Evolutionary conservation across 2,113 vertebrate species (phyloP).

Genomic region (Sphaerodactylus townsendi): DNA sequence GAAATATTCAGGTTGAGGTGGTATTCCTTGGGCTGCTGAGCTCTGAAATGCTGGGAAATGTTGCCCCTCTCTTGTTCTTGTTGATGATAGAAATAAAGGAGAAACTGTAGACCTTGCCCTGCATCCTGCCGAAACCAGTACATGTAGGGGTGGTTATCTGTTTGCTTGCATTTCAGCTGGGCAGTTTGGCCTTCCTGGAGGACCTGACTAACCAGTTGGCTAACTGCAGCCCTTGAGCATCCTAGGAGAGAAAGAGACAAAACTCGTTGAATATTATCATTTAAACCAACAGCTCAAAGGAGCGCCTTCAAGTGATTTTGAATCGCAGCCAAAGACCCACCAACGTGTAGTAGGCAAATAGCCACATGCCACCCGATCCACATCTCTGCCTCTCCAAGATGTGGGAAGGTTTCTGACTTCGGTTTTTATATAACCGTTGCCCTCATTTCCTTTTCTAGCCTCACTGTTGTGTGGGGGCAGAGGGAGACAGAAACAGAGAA

Average conservation of each 20-base stretch:
- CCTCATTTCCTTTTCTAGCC: background rate
- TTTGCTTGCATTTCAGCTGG: constrained; percentile 14
- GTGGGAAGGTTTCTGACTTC: background rate
- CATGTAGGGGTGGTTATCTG: background rate
- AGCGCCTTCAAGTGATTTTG: background rate
- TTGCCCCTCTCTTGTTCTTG: background rate
- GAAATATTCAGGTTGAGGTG: background rate
- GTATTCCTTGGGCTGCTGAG: background rate
- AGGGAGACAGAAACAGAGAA: too few species aligned
- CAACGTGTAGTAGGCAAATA: background rate
- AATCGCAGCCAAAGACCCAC: background rate
- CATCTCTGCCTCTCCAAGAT: background rate
- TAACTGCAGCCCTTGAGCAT: background rate
- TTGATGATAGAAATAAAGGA: background rate
- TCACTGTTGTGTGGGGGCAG: background rate
- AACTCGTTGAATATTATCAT: background rate
- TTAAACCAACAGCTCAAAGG: background rate
- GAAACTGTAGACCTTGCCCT: background rate
- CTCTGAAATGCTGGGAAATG: background rate
- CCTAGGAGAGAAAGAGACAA: background rate
- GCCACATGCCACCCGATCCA: background rate
- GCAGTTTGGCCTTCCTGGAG: background rate
- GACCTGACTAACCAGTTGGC: constrained; percentile 17
- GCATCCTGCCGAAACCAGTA: background rate
- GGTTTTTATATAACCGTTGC: background rate